Evolutionary conservation across 2,113 vertebrate species (phyloP), one percentile per base, ranked within the genome.

Genomic region (sheep (Ovis aries)): DNA sequence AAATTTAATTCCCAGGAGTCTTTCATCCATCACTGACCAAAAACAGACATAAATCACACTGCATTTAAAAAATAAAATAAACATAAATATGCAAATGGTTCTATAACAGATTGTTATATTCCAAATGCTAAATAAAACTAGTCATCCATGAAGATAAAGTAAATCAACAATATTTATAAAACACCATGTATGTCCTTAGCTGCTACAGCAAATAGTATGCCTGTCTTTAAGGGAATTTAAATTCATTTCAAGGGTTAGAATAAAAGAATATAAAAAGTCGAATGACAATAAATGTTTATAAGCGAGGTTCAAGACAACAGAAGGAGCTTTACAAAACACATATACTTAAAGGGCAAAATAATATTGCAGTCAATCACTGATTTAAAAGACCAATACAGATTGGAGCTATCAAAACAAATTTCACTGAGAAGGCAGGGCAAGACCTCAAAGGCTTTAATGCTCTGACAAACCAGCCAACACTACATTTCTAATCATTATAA

Each of bases 1-100:
- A 94, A 77, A 93, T 96, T 95, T 86, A 96, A 93, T 95, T 93
- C 19, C 50, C 52, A 87, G 52, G 52, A 96, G 13, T 11, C 48
- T 92, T 94, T 97, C 21, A 92, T 90, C 90, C n/a, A 59, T 81
- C 50, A 74, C 23, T 93, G 82, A 93, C 13, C 59, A 86, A 95
- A 97, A 94, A 1, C 29, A 95, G 48, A 77, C 5, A 93, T 62
- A 60, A 85, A 86, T 60, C 60, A 81, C 31, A 17, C 0, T 57
- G 7, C 64, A 96, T 71, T 80, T 78, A 82, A 81, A 77, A 78
- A 45, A 43, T 53, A 88, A 98, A 95, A 74, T 64, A 94, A 96
- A 88, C 23, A 92, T 77, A 86, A 59, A 94, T 90, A 90, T 57
- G 19, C 88, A 85, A 85, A 40, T 83, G 23, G 12, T 14, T 74